Evolutionary conservation across 2,888 invertebrate genomes (phyloP).

Genomic region (Cotesia congregata): DNA sequence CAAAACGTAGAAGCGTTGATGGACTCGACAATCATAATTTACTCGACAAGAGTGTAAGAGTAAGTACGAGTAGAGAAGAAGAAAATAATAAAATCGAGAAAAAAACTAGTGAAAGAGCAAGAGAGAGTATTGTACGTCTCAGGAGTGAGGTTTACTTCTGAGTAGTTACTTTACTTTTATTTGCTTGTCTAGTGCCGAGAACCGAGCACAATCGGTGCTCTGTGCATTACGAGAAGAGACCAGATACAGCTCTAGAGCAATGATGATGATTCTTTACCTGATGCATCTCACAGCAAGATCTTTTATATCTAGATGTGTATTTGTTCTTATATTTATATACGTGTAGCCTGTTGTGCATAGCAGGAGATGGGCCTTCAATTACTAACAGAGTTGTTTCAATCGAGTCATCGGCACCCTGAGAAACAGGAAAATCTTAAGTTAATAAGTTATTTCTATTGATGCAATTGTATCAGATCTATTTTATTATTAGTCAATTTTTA

Average conservation of each 20-base stretch:
- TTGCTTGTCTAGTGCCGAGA: not conserved
- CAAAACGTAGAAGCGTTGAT: conserved; percentile 4
- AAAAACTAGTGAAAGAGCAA: not conserved
- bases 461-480: not conserved
- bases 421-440: not conserved
- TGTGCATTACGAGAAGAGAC: not conserved
- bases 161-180: too few species aligned
- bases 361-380: conserved; percentile 13
- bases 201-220: not conserved
- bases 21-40: conserved; percentile 11
- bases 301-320: not conserved
- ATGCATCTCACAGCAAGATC: not conserved
- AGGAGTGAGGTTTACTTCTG: not conserved
- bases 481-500: not conserved
- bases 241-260: not conserved
- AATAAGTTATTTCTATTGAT: not conserved
- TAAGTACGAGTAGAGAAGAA: not conserved
- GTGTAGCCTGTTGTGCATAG: not conserved
- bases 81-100: too few species aligned
- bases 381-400: conserved; percentile 5
- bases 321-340: not conserved
- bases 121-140: not conserved
- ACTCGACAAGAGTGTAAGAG: not conserved
- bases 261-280: conserved; percentile 7
- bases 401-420: conserved; percentile 10